Conservation (phyloP, 2,797 vertebrate species). For the Tragelaphus eurycerus region DNA sequence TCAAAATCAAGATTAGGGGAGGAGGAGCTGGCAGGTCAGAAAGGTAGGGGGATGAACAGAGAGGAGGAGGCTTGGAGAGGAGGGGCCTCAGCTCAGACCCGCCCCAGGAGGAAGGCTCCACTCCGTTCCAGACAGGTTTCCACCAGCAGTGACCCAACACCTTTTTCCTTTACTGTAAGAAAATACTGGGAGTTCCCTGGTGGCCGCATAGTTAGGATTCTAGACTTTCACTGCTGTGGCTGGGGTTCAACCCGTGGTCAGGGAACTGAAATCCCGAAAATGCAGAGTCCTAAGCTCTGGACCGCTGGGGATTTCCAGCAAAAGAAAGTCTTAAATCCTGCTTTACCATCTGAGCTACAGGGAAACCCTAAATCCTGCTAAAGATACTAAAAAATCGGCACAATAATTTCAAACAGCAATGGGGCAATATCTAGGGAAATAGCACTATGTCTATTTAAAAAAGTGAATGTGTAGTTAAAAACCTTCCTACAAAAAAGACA, state of each 20-base stretch:
- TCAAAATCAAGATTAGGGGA: not conserved
- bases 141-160: not conserved
- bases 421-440: not conserved
- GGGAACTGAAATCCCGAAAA: not conserved
- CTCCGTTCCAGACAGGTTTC: not conserved
- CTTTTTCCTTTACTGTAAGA: not conserved
- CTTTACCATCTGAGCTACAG: not conserved
- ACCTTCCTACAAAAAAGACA: not conserved
- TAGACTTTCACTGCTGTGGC: not conserved
- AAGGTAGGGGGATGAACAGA: not conserved
- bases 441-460: not conserved
- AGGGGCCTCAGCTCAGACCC: not conserved
- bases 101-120: not conserved
- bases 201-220: not conserved
- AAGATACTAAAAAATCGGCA: not conserved
- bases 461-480: not conserved
- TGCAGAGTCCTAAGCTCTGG: not conserved
- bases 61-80: not conserved
- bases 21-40: not conserved
- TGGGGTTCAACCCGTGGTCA: not conserved
- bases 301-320: not conserved
- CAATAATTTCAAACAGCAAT: not conserved
- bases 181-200: not conserved
- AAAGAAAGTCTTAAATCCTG: not conserved
- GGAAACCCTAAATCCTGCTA: not conserved